Percentiles rank a stretch among this genome's conserved stretches.
phyloP scores from a whole-genome alignment of 2,797 vertebrate genomes.

The Pseudomugil tenellus region DNA sequence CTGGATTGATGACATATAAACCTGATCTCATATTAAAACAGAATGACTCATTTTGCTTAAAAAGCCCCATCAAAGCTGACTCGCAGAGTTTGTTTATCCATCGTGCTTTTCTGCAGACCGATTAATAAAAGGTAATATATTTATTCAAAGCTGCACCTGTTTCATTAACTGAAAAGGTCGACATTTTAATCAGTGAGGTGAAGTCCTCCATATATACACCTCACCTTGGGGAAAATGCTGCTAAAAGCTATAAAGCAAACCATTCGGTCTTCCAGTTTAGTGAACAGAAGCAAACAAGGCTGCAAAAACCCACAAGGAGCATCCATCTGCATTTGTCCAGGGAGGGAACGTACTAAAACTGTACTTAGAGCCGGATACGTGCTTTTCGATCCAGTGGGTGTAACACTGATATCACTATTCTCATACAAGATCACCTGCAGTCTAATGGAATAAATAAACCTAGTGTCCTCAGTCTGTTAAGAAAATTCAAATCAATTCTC shows the following conservation, averaged over 20 bases:
- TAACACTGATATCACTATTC: too few species aligned
- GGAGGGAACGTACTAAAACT: not conserved
- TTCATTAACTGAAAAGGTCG: constrained; percentile 27
- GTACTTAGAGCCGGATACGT: too few species aligned
- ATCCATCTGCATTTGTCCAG: not conserved
- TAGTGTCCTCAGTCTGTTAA: too few species aligned
- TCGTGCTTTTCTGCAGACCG: not conserved
- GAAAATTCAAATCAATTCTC: too few species aligned
- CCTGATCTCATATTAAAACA: not conserved
- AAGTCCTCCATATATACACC: not conserved
- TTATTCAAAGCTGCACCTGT: constrained; percentile 20
- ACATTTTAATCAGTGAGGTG: constrained; percentile 26
- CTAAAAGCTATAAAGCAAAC: constrained; percentile 17
- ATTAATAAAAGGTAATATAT: constrained; percentile 20
- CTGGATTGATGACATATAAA: constrained; percentile 11
- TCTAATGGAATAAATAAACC: too few species aligned
- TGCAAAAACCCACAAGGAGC: not conserved
- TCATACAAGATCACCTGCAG: too few species aligned
- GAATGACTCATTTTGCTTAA: constrained; percentile 2
- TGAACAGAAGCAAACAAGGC: constrained; percentile 14
- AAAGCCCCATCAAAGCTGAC: not conserved
- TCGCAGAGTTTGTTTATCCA: not conserved
- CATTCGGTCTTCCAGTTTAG: not conserved
- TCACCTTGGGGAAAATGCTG: constrained; percentile 8
- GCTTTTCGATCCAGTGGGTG: too few species aligned